Conservation (phyloP, 2,888 invertebrate genomes). For the Euplexia lucipara region DNA sequence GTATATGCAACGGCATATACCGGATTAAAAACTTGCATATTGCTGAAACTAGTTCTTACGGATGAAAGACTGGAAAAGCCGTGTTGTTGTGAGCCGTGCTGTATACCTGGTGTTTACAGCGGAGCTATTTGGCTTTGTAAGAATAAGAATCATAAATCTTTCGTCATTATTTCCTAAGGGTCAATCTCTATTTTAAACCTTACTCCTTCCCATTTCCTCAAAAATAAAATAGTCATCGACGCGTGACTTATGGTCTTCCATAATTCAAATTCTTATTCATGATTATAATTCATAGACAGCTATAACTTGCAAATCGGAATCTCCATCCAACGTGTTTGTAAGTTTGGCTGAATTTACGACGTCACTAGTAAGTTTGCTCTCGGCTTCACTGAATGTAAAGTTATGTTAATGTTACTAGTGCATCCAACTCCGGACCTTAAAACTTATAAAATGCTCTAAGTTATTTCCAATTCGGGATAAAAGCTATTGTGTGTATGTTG, state of each 20-base stretch:
- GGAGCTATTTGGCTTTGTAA: not conserved
- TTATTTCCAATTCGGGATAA: constrained; percentile 79
- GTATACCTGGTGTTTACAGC: too few species aligned
- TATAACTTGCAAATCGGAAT: constrained; percentile 85
- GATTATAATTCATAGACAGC: constrained; percentile 79
- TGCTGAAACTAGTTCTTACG: not conserved
- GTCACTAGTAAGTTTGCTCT: constrained; percentile 84
- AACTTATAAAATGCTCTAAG: constrained; percentile 84
- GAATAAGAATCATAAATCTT: not conserved
- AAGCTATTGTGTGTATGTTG: constrained; percentile 68
- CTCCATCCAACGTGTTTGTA: constrained; percentile 85
- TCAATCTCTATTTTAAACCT: too few species aligned
- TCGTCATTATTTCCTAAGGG: not conserved
- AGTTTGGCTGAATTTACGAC: constrained; percentile 87
- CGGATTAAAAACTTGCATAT: too few species aligned
- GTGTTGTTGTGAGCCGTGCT: too few species aligned
- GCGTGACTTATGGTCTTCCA: constrained; percentile 57
- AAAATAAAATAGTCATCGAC: constrained; percentile 24
- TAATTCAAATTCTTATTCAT: constrained; percentile 69
- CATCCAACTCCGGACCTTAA: constrained; percentile 83
- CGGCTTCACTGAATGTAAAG: constrained; percentile 87
- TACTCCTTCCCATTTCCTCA: not conserved
- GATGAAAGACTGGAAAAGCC: too few species aligned
- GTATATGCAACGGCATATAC: too few species aligned
- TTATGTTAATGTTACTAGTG: constrained; percentile 87